Conservation (phyloP, 2,113 vertebrate species). For the Delphinus delphis region DNA sequence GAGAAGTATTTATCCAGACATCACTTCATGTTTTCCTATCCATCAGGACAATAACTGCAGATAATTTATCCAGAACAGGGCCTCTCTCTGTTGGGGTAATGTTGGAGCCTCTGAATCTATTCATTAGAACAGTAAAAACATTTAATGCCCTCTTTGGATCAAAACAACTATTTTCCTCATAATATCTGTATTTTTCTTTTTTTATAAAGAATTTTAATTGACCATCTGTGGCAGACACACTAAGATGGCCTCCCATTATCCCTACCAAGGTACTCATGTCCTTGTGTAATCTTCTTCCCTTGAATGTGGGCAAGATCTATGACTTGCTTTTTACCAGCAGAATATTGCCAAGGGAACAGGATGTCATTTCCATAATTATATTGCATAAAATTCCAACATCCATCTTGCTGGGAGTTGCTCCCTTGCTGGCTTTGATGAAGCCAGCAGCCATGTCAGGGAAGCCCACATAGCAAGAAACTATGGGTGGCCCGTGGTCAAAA, state of each 20-base stretch:
- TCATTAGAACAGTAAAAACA: conserved; percentile 15
- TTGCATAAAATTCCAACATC: neutral
- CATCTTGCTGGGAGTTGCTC: neutral
- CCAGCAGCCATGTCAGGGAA: neutral
- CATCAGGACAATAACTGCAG: conserved; percentile 49
- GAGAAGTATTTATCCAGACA: conserved; percentile 59
- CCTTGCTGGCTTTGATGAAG: neutral
- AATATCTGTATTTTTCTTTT: neutral
- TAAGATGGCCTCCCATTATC: neutral
- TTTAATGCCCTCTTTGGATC: neutral
- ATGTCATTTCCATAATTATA: neutral
- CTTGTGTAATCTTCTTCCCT: neutral
- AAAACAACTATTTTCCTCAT: conserved; percentile 32
- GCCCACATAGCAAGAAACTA: neutral
- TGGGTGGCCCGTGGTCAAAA: neutral
- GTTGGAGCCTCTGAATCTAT: conserved; percentile 34
- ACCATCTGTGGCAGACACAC: neutral
- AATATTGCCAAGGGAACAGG: neutral
- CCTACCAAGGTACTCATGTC: neutral
- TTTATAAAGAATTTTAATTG: conserved; percentile 17
- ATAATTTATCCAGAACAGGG: conserved; percentile 53
- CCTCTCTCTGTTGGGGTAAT: conserved; percentile 27
- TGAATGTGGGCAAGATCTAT: neutral
- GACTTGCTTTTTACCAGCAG: neutral
- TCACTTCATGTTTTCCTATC: conserved; percentile 47